phyloP scores from a whole-genome alignment of 2,888 invertebrate species.

The Lasius platythorax region DNA sequence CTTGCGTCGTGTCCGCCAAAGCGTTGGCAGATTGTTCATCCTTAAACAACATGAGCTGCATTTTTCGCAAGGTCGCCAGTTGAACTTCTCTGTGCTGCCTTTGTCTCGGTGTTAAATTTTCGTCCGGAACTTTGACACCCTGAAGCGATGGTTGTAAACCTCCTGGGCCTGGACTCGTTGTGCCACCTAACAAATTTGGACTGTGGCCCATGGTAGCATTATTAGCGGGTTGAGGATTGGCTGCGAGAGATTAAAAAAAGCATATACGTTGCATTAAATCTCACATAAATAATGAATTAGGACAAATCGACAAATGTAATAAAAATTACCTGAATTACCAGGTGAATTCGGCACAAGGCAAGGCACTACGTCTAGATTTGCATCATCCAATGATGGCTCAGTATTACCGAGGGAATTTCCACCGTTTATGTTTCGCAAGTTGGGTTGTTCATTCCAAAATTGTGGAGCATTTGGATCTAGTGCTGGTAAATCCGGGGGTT shows the following conservation, averaged over 20 bases:
- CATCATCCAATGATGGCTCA: constrained; percentile 84
- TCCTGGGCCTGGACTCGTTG: constrained; percentile 88
- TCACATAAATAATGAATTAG: background rate
- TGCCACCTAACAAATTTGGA: constrained; percentile 84
- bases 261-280: constrained; percentile 35
- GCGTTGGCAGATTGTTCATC: constrained; percentile 77
- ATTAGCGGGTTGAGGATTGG: constrained; percentile 83
- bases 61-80: constrained; percentile 95
- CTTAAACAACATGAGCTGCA: constrained; percentile 95
- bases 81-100: constrained; percentile 97
- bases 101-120: constrained; percentile 98
- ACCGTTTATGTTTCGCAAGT: constrained; percentile 84
- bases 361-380: constrained; percentile 85
- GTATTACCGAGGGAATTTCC: constrained; percentile 84
- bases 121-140: constrained; percentile 96
- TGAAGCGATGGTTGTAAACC: constrained; percentile 89
- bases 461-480: constrained; percentile 83
- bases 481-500: constrained; percentile 83
- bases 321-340: constrained; percentile 82
- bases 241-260: constrained; percentile 66
- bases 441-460: constrained; percentile 85
- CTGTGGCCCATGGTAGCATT: constrained; percentile 84
- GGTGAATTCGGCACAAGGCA: constrained; percentile 85
- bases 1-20: constrained; percentile 83
- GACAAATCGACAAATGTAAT: background rate